phyloP scores from a whole-genome alignment of 2,888 invertebrate genomes.

The Melieria picta region DNA sequence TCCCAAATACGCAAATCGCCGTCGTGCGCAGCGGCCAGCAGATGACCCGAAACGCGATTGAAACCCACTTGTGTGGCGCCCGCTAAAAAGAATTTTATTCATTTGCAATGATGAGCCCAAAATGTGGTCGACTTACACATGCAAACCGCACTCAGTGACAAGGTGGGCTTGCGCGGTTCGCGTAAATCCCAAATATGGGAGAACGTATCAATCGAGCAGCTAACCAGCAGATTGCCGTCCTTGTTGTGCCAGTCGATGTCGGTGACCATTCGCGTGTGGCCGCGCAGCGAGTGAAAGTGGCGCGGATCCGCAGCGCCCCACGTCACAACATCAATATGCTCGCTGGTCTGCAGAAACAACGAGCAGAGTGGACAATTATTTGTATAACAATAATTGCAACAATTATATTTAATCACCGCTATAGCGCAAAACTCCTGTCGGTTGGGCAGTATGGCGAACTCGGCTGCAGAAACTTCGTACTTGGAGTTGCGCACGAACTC shows the following conservation, averaged over 20 bases:
- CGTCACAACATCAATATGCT: constrained; percentile 85
- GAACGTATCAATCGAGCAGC: constrained; percentile 93
- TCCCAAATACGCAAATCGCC: constrained; percentile 97
- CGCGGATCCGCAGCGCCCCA: constrained; percentile 80
- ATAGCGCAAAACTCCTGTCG: constrained; percentile 86
- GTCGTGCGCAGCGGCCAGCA: constrained; percentile 94
- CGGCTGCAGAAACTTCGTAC: constrained; percentile 91
- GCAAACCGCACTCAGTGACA: constrained; percentile 90
- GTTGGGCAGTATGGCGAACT: constrained; percentile 87
- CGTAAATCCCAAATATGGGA: constrained; percentile 94
- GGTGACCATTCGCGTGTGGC: constrained; percentile 86
- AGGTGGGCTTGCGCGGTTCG: constrained; percentile 82
- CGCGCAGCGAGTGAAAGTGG: constrained; percentile 77
- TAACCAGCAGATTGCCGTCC: constrained; percentile 80
- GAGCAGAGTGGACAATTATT: not conserved
- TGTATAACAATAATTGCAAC: not conserved
- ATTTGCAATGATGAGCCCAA: not conserved
- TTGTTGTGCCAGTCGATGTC: constrained; percentile 92
- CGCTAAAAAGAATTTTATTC: constrained; percentile 67
- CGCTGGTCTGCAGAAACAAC: constrained; percentile 75
- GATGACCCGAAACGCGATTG: constrained; percentile 84
- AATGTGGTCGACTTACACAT: constrained; percentile 61
- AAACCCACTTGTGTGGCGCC: constrained; percentile 95
- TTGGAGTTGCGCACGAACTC: constrained; percentile 89
- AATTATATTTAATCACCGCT: constrained; percentile 73